Base-by-base conservation (phyloP, 1,140 invertebrate species). In the Limonius californicus region DNA sequence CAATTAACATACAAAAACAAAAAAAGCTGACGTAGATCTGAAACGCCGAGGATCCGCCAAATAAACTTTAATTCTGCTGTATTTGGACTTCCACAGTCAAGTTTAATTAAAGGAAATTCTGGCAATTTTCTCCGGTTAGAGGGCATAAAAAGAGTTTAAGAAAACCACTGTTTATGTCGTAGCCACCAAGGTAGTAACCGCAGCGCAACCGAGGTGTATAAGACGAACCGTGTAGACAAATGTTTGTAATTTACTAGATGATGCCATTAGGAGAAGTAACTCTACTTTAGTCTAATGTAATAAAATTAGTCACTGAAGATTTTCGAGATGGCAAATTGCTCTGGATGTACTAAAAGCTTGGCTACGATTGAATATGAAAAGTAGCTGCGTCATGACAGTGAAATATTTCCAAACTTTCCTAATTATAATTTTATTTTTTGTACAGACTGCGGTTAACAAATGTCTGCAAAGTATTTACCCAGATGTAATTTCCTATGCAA, bases 181-280 rank as follows among this genome's bases (percentile, higher is more conserved):
- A 27, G 42, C 43, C 20, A 42, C 55, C 57, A 23, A 43, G 39
- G 21, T 32, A n/a, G 43, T 43, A 58, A 58, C 57, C 57, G 39
- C 57, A 58, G 21, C 16, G 39, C 42, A 42, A 58, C 35, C 39
- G 21, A 23, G 50, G 21, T 23, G 21, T 35, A 19, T 58, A 35
- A 23, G 35, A 23, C 32, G 39, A 43, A 27, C 43, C 42, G 16
- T 43, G 43, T 42, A 43, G 57, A 58, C 42, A 58, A 58, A 58
- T 58, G 57, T 58, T 58, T 58, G 57, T 32, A 58, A 58, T 58
- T 58, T 47, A 27, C 57, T 58, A 47, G 43, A 58, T 58, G 35
- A 42, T 47, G 23, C 57, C 57, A 58, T 58, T 58, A 58, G 57
- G 57, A 47, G 43, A 58, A 43, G 16, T n/a, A 45, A 43, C 57